Evolutionary conservation across 1,140 invertebrate species (phyloP).

Genomic region (Theocolax elegans): DNA sequence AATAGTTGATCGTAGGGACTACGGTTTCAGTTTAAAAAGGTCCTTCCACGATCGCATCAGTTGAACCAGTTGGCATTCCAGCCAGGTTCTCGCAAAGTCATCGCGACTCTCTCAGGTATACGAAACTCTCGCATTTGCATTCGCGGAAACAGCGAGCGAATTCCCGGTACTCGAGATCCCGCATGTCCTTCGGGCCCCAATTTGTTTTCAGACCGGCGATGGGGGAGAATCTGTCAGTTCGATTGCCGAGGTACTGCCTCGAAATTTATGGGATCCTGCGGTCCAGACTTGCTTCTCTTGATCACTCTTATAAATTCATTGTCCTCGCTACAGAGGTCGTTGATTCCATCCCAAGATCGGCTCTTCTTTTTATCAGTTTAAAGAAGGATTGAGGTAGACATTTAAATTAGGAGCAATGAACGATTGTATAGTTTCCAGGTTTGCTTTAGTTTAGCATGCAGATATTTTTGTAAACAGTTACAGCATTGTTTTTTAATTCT

Average conservation of each 20-base stretch:
- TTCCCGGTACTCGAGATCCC: not conserved
- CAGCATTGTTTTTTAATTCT: no score
- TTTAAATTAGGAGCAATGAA: no score
- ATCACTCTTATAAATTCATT: not conserved
- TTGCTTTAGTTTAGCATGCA: no score
- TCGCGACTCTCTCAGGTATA: not conserved
- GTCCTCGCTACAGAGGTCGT: not conserved
- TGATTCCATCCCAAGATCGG: not conserved
- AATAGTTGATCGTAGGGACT: no score
- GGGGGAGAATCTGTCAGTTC: constrained; percentile 1
- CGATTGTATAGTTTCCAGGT: no score
- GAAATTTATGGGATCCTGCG: not conserved
- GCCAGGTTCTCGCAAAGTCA: not conserved
- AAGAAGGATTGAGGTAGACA: not conserved
- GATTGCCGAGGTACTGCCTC: not conserved
- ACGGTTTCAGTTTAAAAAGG: no score
- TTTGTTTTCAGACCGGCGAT: not conserved
- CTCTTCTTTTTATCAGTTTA: not conserved
- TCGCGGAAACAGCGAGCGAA: not conserved
- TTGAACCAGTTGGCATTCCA: no score
- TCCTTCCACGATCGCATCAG: no score
- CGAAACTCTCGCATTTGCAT: constrained; percentile 10
- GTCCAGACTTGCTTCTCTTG: not conserved
- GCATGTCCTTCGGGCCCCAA: constrained; percentile 5
- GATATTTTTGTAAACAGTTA: no score